Evolutionary conservation across 2,888 invertebrate species (phyloP).

Genomic region (Hipparchia sbordonii): DNA sequence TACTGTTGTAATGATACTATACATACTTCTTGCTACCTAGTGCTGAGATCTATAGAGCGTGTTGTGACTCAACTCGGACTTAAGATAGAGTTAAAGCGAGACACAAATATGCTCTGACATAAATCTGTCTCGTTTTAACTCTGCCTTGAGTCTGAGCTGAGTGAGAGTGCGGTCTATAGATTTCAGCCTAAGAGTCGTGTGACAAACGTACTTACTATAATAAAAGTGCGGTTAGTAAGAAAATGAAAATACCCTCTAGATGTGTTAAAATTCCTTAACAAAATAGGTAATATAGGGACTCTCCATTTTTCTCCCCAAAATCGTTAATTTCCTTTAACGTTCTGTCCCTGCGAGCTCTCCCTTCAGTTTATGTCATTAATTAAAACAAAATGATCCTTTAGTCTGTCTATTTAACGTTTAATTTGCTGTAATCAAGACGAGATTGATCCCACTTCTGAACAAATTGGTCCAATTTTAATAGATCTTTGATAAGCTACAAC

Average conservation of each 20-base stretch:
- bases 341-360: constrained; percentile 22
- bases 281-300: not conserved
- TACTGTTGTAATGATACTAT: too few relatives aligned
- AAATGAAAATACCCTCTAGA: not conserved
- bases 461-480: constrained; percentile 48
- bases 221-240: not conserved
- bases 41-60: too few relatives aligned
- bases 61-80: too few relatives aligned
- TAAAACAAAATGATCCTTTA: constrained; percentile 64
- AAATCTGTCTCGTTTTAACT: too few relatives aligned
- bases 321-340: constrained; percentile 21
- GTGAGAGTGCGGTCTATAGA: too few relatives aligned
- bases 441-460: constrained; percentile 43
- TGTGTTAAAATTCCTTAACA: not conserved
- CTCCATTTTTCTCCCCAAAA: constrained; percentile 6
- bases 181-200: too few relatives aligned
- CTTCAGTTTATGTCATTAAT: constrained; percentile 46
- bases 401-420: constrained; percentile 59
- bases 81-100: too few relatives aligned
- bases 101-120: too few relatives aligned
- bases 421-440: constrained; percentile 56
- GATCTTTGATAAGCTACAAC: constrained; percentile 51
- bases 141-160: too few relatives aligned
- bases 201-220: too few relatives aligned
- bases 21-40: too few relatives aligned